Evolutionary conservation across 1,140 invertebrate genomes (phyloP).

Genomic region (Nilaparvata lugens): DNA sequence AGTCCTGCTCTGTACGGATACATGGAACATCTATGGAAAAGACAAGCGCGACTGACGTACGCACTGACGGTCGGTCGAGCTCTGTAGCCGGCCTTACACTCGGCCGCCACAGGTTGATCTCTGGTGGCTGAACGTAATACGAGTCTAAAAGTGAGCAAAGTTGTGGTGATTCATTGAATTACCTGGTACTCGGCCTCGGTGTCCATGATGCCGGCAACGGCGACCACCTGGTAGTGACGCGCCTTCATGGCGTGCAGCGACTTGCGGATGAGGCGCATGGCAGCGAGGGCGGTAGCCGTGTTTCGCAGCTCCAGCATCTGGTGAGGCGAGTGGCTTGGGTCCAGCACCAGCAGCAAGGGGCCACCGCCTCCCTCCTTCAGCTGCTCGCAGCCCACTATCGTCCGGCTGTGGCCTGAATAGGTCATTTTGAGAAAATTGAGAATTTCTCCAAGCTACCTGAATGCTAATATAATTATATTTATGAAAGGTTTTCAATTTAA

Average conservation of each 20-base stretch:
- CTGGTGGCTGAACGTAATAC: no score
- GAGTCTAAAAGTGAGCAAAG: background rate
- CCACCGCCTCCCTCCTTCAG: conserved; percentile 47
- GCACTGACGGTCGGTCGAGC: no score
- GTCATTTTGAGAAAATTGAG: conserved; percentile 21
- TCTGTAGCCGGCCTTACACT: no score
- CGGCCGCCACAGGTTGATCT: no score
- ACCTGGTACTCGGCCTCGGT: conserved; percentile 67
- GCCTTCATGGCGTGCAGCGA: conserved; percentile 66
- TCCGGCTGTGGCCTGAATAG: conserved; percentile 81
- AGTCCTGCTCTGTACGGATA: no score
- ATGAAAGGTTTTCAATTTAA: no score
- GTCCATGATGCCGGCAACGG: conserved; percentile 62
- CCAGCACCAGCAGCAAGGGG: conserved; percentile 67
- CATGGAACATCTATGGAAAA: no score
- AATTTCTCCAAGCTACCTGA: no score
- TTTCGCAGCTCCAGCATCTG: conserved; percentile 61
- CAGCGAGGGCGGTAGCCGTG: conserved; percentile 43
- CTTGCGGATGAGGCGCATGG: conserved; percentile 62
- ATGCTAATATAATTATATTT: no score
- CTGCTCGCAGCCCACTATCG: conserved; percentile 79
- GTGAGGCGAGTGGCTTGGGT: conserved; percentile 71
- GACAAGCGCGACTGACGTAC: no score
- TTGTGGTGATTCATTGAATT: conserved; percentile 11
- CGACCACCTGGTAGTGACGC: conserved; percentile 78